A percentile compares a stretch with the other conserved stretches of the same genome.
Evolutionary conservation across 1,140 invertebrate species (phyloP).

Genomic region (Delia radicum): DNA sequence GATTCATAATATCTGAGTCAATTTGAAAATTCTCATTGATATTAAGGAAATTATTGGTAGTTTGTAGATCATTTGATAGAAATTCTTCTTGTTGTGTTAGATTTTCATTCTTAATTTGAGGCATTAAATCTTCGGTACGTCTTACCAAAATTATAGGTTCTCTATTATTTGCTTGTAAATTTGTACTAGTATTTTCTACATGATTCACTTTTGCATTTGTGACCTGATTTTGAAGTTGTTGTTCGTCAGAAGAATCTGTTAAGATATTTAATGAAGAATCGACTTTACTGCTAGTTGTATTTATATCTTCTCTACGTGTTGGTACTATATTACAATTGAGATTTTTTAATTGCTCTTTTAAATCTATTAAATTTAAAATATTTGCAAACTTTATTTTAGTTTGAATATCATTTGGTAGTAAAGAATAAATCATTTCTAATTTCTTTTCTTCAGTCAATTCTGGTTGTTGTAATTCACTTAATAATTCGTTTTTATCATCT

Average conservation of each 20-base stretch:
- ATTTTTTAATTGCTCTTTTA: no score
- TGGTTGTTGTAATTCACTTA: not conserved
- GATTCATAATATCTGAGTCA: not conserved
- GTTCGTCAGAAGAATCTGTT: no score
- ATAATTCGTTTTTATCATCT: not conserved
- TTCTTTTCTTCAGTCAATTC: not conserved
- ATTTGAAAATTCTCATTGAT: not conserved
- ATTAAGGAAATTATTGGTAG: not conserved
- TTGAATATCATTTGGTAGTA: not conserved
- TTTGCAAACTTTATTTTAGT: no score
- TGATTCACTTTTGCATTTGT: no score
- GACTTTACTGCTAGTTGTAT: no score
- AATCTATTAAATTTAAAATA: no score
- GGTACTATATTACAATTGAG: no score
- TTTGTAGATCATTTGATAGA: not conserved
- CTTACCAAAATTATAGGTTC: not conserved
- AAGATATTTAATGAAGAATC: no score
- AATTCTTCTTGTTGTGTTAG: not conserved
- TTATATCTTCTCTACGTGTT: no score
- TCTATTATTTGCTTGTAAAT: no score
- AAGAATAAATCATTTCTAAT: not conserved
- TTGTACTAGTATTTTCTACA: no score
- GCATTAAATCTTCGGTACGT: constrained; percentile 3
- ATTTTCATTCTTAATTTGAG: not conserved
- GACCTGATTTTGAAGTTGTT: no score